Evolutionary conservation across 2,113 vertebrate genomes (phyloP).

Genomic region (Motacilla alba): DNA sequence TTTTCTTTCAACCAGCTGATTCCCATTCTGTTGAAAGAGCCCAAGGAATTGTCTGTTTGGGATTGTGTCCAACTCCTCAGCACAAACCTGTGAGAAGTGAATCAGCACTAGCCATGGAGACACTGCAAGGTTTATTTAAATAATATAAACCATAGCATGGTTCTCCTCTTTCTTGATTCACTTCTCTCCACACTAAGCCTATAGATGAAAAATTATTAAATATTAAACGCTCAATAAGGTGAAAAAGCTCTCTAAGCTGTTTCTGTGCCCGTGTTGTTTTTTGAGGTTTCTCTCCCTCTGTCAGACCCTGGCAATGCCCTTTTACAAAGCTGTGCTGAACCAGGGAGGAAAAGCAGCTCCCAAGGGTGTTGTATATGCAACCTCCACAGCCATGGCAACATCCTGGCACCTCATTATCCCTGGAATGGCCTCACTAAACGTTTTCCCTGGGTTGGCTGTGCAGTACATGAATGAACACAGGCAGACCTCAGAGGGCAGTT

Average conservation of each 20-base stretch:
- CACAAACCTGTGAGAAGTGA: background rate
- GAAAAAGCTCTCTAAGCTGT: background rate
- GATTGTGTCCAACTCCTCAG: background rate
- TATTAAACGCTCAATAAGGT: background rate
- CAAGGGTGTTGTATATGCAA: background rate
- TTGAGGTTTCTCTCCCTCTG: background rate
- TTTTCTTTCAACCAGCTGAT: background rate
- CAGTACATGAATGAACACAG: background rate
- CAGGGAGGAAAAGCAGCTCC: background rate
- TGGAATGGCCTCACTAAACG: background rate
- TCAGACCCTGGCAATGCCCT: background rate
- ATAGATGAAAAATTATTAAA: background rate
- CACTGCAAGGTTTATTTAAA: background rate
- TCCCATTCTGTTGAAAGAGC: background rate
- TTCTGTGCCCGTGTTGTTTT: background rate
- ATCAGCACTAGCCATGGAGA: background rate
- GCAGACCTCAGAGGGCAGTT: background rate
- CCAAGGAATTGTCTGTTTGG: background rate
- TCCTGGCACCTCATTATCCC: background rate
- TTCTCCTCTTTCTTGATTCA: background rate
- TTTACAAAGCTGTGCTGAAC: background rate
- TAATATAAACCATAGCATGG: accelerated
- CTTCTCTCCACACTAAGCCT: background rate
- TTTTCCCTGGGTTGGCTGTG: background rate
- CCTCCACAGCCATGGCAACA: background rate